Evolutionary conservation across 2,888 invertebrate genomes (phyloP), one percentile per base, ranked within the genome.

Genomic region (Epirrita christyi): DNA sequence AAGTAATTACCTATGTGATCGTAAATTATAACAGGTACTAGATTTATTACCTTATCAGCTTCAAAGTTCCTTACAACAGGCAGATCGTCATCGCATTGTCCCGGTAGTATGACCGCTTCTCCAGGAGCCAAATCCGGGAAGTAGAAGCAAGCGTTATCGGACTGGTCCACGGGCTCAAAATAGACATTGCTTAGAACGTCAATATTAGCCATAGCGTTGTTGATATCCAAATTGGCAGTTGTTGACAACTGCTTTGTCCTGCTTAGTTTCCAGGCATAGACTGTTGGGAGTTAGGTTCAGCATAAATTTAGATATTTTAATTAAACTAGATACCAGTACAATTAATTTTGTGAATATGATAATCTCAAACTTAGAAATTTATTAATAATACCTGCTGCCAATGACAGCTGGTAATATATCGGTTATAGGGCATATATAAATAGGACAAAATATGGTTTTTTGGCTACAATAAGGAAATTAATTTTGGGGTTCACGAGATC

Each of bases 221-320:
- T 69, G 13, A 86, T 86, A 0, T 67, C 71, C 1, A 44, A 44
- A 6, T 54, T 59, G 0, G 79, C 75, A 0, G 49, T 38, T 4
- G 55, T 3, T 0, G 74, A 62, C 7, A 85, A 65, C 21, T 63
- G 53, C 32, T 70, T 78, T 0, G 76, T 70, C 14, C 83, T 77
- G 56, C 88, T 86, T 0, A 89, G 66, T 61, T 88, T 88, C 88
- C 88, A 88, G 50, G 86, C 85, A 66, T 69, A 71, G 0, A 81
- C 80, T 81, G 58, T 11, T 28, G n/a, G 32, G 34, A 28, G 9
- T 13, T 11, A 43, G 21, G 21, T 4, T 21, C 21, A 21, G 21
- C 4, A 21, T 21, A 21, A 21, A 21, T 21, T 2, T 21, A 21
- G 4, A 21, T 21, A 21, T 21, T 21, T 21, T 21, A 4, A 21